Percentiles rank a stretch among this genome's conserved stretches.
Conservation (phyloP, 2,113 vertebrate species). For the Raja brachyura region DNA sequence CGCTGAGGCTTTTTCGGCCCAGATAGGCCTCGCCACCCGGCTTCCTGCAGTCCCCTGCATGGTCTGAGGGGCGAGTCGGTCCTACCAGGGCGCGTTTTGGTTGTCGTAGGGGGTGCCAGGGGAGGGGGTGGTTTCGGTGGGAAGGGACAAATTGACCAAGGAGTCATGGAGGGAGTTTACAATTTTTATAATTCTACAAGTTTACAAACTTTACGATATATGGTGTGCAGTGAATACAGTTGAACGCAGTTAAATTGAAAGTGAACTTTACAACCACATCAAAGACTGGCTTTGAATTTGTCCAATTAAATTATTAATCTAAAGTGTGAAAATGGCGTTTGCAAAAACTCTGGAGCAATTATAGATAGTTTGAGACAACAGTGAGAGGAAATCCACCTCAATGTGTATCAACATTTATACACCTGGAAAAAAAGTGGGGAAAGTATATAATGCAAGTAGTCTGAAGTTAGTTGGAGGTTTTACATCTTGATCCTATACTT, state of each 20-base stretch:
- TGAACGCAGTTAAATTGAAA: neutral
- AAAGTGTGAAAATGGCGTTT: neutral
- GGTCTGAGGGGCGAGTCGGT: no score
- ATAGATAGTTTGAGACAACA: neutral
- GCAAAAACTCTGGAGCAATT: neutral
- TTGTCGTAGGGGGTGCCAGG: no score
- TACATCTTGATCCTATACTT: neutral
- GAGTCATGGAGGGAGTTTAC: no score
- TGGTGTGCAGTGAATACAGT: neutral
- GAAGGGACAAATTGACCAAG: no score
- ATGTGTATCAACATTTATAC: neutral
- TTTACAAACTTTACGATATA: neutral
- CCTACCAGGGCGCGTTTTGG: no score
- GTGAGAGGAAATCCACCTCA: neutral
- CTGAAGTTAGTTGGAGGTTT: neutral
- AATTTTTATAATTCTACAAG: no score
- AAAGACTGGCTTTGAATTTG: neutral
- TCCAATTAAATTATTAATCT: neutral
- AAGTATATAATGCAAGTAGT: neutral
- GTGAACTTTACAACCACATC: neutral
- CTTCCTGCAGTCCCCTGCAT: no score
- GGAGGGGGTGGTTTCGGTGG: no score
- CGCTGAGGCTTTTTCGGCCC: no score
- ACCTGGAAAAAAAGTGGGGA: neutral
- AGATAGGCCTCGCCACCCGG: no score